These are phyloP conservation scores for Enteromius trimaculatus DNA, from an alignment of 2,797 vertebrate genomes.

Conservation along the genomic window DNA sequence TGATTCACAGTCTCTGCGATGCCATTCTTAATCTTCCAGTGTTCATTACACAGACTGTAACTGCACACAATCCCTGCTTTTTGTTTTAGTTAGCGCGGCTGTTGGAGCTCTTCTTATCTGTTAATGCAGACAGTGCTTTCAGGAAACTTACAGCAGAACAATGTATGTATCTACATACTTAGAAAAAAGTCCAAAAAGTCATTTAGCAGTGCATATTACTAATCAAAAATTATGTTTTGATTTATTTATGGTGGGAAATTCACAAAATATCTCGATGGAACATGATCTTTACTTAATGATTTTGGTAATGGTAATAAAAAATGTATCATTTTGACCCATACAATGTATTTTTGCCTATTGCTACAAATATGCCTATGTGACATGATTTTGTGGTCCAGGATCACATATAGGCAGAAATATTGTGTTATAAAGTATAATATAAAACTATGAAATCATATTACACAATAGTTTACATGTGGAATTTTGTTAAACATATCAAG, in stretches of 20 bases:
- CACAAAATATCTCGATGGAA: background rate
- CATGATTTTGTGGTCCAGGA: background rate
- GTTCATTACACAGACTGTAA: constrained; percentile 54
- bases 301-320: background rate
- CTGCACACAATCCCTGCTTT: constrained; percentile 59
- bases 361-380: background rate
- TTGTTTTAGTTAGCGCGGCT: constrained; percentile 39
- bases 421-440: background rate
- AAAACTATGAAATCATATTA: background rate
- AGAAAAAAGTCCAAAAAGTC: background rate
- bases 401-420: background rate
- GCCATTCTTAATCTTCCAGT: constrained; percentile 51
- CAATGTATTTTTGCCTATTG: background rate
- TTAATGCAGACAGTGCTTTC: constrained; percentile 14
- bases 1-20: constrained; percentile 61
- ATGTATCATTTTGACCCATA: background rate
- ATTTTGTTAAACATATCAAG: background rate
- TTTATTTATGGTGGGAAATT: background rate
- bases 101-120: constrained; percentile 7
- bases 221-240: background rate
- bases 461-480: background rate
- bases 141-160: constrained; percentile 10
- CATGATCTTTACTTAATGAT: background rate
- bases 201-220: background rate
- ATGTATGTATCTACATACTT: background rate